A percentile compares a stretch with the other conserved stretches of the same genome.
Evolutionary conservation across 2,113 vertebrate genomes (phyloP).

Genomic region (Cnemophilus loriae): DNA sequence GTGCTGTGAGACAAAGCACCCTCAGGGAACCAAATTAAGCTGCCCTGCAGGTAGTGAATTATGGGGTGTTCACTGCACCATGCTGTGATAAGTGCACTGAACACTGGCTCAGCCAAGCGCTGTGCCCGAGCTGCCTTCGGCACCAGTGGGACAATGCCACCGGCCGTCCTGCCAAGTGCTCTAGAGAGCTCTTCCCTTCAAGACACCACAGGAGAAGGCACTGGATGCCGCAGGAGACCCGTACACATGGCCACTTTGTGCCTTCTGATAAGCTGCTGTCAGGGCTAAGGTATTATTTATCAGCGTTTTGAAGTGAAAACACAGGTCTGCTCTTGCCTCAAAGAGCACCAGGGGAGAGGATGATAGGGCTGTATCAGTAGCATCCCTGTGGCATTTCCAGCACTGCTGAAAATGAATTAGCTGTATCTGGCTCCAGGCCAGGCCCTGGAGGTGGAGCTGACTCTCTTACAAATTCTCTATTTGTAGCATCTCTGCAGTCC

Average conservation of each 20-base stretch:
- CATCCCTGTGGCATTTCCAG: background rate
- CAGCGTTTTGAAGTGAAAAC: background rate
- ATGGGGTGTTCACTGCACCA: background rate
- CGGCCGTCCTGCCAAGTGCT: background rate
- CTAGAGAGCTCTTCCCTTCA: background rate
- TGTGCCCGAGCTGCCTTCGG: background rate
- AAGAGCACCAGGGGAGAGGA: background rate
- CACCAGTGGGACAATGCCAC: rapidly evolving
- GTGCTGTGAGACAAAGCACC: background rate
- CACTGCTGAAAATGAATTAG: background rate
- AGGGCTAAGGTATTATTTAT: background rate
- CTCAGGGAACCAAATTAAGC: background rate
- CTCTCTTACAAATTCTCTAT: background rate
- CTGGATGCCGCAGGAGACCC: background rate
- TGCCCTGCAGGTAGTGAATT: background rate
- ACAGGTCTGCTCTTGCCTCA: background rate
- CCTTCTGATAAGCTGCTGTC: background rate
- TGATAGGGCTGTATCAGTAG: background rate
- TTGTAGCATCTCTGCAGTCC: background rate
- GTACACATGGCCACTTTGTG: rapidly evolving
- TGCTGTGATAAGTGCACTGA: background rate
- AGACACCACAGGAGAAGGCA: background rate
- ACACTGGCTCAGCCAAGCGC: background rate
- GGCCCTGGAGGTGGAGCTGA: background rate
- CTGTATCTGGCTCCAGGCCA: background rate